phyloP scores from a whole-genome alignment of 2,797 vertebrate genomes.

The Ambastaia sidthimunki region DNA sequence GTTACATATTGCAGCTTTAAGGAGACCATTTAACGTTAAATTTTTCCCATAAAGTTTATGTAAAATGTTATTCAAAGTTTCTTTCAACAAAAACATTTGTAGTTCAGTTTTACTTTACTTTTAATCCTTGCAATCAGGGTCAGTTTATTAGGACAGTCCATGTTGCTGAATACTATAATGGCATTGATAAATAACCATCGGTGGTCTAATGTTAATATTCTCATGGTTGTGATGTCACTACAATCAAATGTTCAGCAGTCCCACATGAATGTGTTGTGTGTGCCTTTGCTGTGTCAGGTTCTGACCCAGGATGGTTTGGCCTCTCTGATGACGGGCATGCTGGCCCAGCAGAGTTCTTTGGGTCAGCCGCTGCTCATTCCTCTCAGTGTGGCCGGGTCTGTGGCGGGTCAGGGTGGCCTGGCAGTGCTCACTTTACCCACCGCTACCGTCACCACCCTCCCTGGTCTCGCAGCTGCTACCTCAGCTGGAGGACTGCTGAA shows the following conservation, averaged over 20 bases:
- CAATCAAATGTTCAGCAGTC: background rate
- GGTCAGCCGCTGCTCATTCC: slow-evolving; percentile 96
- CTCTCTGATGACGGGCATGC: slow-evolving; percentile 94
- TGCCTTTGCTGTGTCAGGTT: slow-evolving; percentile 74
- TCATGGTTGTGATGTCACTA: too few relatives aligned
- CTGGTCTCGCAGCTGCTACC: slow-evolving; percentile 85
- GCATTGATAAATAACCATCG: too few relatives aligned
- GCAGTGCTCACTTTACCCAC: slow-evolving; percentile 94
- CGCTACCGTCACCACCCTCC: slow-evolving; percentile 88
- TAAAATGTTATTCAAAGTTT: background rate
- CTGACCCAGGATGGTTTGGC: slow-evolving; percentile 97
- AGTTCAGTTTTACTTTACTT: too few relatives aligned
- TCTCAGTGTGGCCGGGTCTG: slow-evolving; percentile 91
- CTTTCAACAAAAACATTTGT: background rate
- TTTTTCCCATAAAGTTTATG: too few relatives aligned
- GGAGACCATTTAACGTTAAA: too few relatives aligned
- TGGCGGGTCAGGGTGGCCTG: slow-evolving; percentile 90
- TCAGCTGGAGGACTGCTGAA: slow-evolving; percentile 89
- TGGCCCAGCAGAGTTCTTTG: slow-evolving; percentile 92
- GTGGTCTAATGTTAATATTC: too few relatives aligned
- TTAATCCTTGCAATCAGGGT: too few relatives aligned
- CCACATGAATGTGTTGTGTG: background rate
- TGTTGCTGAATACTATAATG: too few relatives aligned
- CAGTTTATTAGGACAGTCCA: too few relatives aligned
- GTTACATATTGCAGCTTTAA: too few relatives aligned